Conservation (phyloP, 1,140 invertebrate genomes). For the Cylas formicarius region DNA sequence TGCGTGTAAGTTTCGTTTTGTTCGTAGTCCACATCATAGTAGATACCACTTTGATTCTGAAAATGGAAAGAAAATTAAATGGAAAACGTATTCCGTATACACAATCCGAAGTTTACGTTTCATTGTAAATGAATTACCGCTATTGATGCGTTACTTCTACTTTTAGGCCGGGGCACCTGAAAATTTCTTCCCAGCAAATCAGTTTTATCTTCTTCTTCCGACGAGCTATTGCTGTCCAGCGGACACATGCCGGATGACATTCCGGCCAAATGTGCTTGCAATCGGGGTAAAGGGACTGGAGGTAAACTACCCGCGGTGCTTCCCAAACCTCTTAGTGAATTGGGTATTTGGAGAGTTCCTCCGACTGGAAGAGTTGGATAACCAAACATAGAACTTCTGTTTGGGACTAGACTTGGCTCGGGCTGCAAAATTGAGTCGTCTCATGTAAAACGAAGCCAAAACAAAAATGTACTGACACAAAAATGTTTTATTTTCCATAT, state of each 20-base stretch:
- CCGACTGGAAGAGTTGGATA: conserved; percentile 51
- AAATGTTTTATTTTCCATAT: no score
- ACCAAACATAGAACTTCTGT: conserved; percentile 73
- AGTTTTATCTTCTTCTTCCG: conserved; percentile 62
- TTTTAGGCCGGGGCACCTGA: conserved; percentile 71
- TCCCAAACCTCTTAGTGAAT: no score
- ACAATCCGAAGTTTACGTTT: not conserved
- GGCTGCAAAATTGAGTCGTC: conserved; percentile 46
- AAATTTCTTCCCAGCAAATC: conserved; percentile 62
- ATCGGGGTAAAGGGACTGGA: conserved; percentile 64
- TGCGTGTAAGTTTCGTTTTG: conserved; percentile 54
- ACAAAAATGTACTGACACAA: no score
- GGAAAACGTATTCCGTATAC: not conserved
- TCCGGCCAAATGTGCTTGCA: conserved; percentile 40
- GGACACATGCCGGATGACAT: conserved; percentile 44
- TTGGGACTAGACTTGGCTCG: conserved; percentile 55
- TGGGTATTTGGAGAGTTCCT: conserved; percentile 38
- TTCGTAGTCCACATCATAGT: conserved; percentile 81
- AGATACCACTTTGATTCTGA: conserved; percentile 77
- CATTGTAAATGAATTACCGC: conserved; percentile 46
- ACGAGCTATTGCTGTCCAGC: conserved; percentile 55
- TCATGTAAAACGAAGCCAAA: no score
- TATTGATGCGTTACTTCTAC: conserved; percentile 60
- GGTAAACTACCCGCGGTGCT: conserved; percentile 49
- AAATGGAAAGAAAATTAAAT: conserved; percentile 24